Base-by-base conservation (phyloP, 35 echinoderm and acorn worm species). In the Eucidaris tribuloides region DNA sequence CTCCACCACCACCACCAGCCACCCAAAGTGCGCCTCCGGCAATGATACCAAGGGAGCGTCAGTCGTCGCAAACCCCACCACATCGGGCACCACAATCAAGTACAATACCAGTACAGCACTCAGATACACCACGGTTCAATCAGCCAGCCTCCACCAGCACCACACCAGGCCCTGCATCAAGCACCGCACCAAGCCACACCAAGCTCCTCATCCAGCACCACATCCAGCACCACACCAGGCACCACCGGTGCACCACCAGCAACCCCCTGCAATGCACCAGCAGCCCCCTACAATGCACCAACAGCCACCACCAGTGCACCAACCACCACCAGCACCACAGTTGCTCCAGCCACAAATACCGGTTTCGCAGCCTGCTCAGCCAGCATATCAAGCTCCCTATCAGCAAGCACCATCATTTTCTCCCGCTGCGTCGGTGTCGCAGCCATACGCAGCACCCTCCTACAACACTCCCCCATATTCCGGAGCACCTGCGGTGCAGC, bases 201-300 rank as follows among this genome's bases (percentile, higher is more conserved):
- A 78, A 55, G 35, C 41, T 76, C 9, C 55, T 27, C 27, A 29
- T 32, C 42, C 77, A 89, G 52, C 65, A 46, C 22, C 79, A 82
- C 66, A 42, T 7, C 50, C 78, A 30, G 46, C 64, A 7, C 15
- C 77, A 52, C 81, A 74, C 23, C 46, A 79, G 32, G 68, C 35
- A 46, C 63, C 55, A 11, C 85, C 71, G 46, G 31, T 52, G 1
- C 68, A 45, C 2, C 28, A 74, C 7, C 52, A 41, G 19, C 61
- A 78, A 32, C 78, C 64, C 27, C 7, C 79, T 46, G 50, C 29
- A 49, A 83, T 87, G 71, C 71, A 71, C 79, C 71, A 82, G 45
- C 79, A 81, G 55, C 46, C 50, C 23, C 78, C 40, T 20, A 71
- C 65, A 7, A 44, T 52, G 23, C 74, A 90, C 37, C 40, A 55